These are phyloP conservation scores for Calameuta idolon DNA, from an alignment of 2,888 invertebrate species.

Conservation along the genomic window DNA sequence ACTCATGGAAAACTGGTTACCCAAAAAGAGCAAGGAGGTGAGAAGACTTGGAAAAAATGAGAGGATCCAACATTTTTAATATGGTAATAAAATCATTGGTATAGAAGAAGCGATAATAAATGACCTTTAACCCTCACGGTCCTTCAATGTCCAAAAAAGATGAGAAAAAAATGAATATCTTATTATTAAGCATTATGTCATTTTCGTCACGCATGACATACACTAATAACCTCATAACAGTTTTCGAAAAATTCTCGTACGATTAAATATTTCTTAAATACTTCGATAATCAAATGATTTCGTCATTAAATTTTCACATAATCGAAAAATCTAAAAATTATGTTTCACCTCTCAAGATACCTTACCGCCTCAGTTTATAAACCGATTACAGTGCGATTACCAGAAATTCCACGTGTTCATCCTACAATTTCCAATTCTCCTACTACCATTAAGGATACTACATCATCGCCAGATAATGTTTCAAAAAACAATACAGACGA, in stretches of 20 bases:
- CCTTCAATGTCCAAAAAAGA: neutral
- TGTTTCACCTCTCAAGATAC: neutral
- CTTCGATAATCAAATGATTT: neutral
- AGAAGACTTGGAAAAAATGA: neutral
- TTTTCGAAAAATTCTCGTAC: neutral
- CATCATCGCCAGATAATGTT: neutral
- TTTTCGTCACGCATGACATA: neutral
- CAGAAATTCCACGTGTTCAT: neutral
- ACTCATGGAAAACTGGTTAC: neutral
- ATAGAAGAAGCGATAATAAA: neutral
- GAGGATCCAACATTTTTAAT: neutral
- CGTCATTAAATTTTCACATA: neutral
- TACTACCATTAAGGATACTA: neutral
- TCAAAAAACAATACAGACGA: neutral
- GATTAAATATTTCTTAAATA: neutral
- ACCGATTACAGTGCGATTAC: neutral
- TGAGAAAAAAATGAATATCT: neutral
- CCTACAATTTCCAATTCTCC: neutral
- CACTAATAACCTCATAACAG: neutral
- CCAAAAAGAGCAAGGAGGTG: neutral
- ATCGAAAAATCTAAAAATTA: neutral
- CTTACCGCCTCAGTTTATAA: neutral
- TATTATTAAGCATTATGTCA: neutral
- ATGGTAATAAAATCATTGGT: neutral
- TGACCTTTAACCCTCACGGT: neutral